These are phyloP conservation scores for Syndactyla subalaris DNA, from an alignment of 2,797 vertebrate species.

Conservation along the genomic window DNA sequence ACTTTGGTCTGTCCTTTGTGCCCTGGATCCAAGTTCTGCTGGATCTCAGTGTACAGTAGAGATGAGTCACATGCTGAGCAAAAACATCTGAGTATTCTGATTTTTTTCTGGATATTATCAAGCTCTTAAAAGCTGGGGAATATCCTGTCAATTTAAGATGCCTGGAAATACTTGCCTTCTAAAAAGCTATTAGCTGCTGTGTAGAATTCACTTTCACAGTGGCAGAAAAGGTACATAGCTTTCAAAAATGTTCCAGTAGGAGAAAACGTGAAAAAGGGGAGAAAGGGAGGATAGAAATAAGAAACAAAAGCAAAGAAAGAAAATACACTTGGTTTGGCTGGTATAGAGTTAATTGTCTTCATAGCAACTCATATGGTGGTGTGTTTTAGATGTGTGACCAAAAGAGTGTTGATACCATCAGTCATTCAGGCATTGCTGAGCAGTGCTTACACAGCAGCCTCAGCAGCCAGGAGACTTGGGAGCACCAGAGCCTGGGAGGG, in stretches of 20 bases:
- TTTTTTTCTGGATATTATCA: background rate
- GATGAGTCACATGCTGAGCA: background rate
- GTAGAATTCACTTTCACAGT: background rate
- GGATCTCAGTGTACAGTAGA: background rate
- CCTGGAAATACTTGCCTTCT: background rate
- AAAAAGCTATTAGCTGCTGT: background rate
- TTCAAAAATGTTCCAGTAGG: background rate
- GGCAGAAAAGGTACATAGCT: background rate
- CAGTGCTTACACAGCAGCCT: background rate
- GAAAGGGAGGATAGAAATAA: background rate
- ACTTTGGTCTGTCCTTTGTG: background rate
- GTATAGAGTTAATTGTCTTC: background rate
- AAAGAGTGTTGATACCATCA: background rate
- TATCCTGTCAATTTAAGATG: background rate
- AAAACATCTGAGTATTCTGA: background rate
- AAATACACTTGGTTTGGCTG: background rate
- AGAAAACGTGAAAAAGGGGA: background rate
- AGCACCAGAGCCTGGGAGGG: background rate
- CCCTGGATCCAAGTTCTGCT: background rate
- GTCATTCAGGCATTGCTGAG: background rate
- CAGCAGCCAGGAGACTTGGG: rapidly evolving
- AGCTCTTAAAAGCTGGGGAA: background rate
- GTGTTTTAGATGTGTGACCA: background rate
- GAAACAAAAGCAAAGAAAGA: background rate
- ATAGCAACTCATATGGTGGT: background rate